phyloP scores from a whole-genome alignment of 2,797 vertebrate genomes.

The Dicrostonyx torquatus region DNA sequence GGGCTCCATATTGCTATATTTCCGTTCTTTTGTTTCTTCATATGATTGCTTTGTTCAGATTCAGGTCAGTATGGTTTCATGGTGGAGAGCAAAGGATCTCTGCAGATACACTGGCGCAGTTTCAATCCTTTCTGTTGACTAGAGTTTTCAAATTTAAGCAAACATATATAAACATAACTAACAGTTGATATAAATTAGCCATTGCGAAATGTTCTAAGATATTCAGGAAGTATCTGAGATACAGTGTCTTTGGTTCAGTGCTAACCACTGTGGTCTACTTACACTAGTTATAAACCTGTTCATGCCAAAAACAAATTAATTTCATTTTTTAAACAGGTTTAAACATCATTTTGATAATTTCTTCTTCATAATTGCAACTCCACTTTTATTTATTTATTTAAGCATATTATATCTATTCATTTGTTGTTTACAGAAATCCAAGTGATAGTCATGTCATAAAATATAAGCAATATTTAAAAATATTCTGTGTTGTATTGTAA shows the following conservation, averaged over 20 bases:
- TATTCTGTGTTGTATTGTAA: too few species aligned
- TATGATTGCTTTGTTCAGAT: neutral
- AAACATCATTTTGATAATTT: neutral
- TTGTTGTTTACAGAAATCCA: neutral
- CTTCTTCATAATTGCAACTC: neutral
- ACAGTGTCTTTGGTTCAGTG: neutral
- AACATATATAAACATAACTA: neutral
- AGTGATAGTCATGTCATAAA: neutral
- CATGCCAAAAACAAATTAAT: neutral
- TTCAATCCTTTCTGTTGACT: neutral
- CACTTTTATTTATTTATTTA: slow-evolving; percentile 23
- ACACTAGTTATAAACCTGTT: neutral
- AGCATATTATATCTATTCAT: neutral
- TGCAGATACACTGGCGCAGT: neutral
- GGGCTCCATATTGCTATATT: neutral
- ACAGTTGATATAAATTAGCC: neutral
- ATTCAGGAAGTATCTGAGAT: neutral
- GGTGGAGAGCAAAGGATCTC: neutral
- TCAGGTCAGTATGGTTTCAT: neutral
- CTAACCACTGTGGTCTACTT: neutral
- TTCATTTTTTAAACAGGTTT: neutral
- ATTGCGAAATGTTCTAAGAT: neutral
- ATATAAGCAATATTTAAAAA: neutral
- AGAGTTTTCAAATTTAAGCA: neutral
- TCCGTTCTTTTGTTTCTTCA: neutral